Base-by-base conservation (phyloP, 2,888 invertebrate species). In the Hirtodrosophila trivittata region DNA sequence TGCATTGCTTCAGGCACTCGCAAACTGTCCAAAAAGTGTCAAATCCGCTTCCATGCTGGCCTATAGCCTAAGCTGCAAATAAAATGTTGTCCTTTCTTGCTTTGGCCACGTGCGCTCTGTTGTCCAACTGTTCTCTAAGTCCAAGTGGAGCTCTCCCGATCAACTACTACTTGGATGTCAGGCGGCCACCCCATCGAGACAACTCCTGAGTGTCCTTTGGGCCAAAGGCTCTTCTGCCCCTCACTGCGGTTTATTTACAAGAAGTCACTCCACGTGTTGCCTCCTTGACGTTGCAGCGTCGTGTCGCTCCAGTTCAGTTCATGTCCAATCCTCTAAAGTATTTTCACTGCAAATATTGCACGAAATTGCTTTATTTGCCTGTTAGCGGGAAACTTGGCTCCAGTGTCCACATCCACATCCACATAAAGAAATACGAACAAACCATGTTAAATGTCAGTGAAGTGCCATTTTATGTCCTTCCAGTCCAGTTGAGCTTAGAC, bases 331-430 rank as follows among this genome's bases (percentile, higher is more conserved):
- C 25, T 30, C 51, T 52, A 26, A 56, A 56, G 64, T 62, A 56
- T 63, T 75, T 62, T 58, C 49, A 28, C 28, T 28, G 56, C 70
- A 80, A 82, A 72, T 52, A 69, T 59, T 65, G 62, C 66, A 82
- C 68, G 56, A 78, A 78, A 82, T 85, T 68, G 69, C 64, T 72
- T 66, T 75, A 71, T 78, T 60, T 63, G 63, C 72, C 47, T 72
- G 32, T 69, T 63, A 39, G 63, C 68, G 43, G 69, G 35, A 41
- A 55, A 58, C 49, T 52, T 56, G 68, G 39, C 55, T 60, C 39
- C 54, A 66, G 46, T 60, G 21, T 43, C 37, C 54, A 35, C 46
- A 60, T 30, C n/a, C n/a, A n/a, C n/a, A n/a, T n/a, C n/a, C n/a
- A n/a, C n/a, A n/a, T n/a, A n/a, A 63, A 37, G 32, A 39, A 52